Evolutionary conservation across 2,113 vertebrate genomes (phyloP).

Genomic region (Syngnathus scovelli): DNA sequence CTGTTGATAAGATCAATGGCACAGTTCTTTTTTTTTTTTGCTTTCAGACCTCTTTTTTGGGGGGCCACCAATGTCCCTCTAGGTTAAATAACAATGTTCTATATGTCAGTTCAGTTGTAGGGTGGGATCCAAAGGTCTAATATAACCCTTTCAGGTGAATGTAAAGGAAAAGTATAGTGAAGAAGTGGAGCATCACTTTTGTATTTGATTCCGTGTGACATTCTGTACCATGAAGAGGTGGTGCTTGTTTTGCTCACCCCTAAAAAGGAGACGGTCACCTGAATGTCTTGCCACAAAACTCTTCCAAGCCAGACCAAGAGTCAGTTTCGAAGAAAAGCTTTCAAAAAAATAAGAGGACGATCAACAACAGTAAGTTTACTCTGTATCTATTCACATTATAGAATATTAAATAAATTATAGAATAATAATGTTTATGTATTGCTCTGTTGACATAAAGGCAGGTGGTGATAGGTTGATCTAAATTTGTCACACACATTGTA

Average conservation of each 20-base stretch:
- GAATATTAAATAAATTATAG: no score
- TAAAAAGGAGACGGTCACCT: conserved; percentile 31
- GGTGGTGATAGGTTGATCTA: no score
- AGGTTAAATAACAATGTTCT: not conserved
- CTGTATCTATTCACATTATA: conserved; percentile 2
- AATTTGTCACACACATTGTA: no score
- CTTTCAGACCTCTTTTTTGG: conserved; percentile 4
- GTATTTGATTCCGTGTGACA: not conserved
- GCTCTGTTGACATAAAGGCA: no score
- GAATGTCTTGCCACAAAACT: conserved; percentile 30
- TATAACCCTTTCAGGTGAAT: conserved; percentile 6
- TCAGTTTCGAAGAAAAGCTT: conserved; percentile 20
- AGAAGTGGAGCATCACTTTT: not conserved
- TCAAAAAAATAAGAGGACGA: conserved; percentile 21
- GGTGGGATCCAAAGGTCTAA: conserved; percentile 28
- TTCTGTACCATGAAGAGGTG: conserved; percentile 18
- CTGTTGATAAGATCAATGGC: conserved; percentile 12
- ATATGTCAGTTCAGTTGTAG: conserved; percentile 8
- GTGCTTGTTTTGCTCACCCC: conserved; percentile 18
- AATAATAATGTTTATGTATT: no score
- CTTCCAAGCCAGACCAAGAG: not conserved
- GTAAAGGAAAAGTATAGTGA: not conserved
- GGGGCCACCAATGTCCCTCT: not conserved
- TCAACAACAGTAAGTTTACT: conserved; percentile 51
- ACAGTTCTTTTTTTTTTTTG: no score